A percentile compares a stretch with the other conserved stretches of the same genome.
These are phyloP conservation scores for Scomber japonicus DNA, from an alignment of 2,113 vertebrate genomes.

Conservation along the genomic window DNA sequence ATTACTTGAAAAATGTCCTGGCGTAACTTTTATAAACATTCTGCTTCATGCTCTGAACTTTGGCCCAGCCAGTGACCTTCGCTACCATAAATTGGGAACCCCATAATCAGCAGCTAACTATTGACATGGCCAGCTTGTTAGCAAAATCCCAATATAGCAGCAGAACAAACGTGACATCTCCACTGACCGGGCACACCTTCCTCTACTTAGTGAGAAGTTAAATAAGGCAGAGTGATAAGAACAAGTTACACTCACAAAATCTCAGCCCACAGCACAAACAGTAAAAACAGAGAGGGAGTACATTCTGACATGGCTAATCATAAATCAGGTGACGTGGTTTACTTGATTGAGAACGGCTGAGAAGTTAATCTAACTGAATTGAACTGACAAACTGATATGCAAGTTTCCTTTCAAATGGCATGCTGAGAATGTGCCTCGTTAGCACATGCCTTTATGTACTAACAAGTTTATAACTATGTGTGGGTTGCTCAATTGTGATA, in stretches of 20 bases:
- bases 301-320: neutral
- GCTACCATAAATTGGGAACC: neutral
- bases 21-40: neutral
- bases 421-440: neutral
- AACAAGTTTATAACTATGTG: neutral
- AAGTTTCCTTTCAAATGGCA: neutral
- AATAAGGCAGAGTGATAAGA: conserved; percentile 47
- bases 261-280: conserved; percentile 36
- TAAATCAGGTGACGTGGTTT: neutral
- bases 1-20: neutral
- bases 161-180: conserved; percentile 3
- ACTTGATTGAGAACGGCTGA: neutral
- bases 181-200: conserved; percentile 25
- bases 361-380: conserved; percentile 2
- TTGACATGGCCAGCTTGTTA: conserved; percentile 27
- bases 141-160: conserved; percentile 33
- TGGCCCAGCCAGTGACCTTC: neutral
- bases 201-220: conserved; percentile 30
- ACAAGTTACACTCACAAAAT: conserved; percentile 45
- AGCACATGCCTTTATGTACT: neutral
- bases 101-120: neutral
- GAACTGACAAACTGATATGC: neutral
- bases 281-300: neutral
- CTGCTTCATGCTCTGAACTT: neutral
- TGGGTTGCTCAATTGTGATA: conserved; percentile 14